phyloP scores from a whole-genome alignment of 2,113 vertebrate species.

The Megaceryle torquata region DNA sequence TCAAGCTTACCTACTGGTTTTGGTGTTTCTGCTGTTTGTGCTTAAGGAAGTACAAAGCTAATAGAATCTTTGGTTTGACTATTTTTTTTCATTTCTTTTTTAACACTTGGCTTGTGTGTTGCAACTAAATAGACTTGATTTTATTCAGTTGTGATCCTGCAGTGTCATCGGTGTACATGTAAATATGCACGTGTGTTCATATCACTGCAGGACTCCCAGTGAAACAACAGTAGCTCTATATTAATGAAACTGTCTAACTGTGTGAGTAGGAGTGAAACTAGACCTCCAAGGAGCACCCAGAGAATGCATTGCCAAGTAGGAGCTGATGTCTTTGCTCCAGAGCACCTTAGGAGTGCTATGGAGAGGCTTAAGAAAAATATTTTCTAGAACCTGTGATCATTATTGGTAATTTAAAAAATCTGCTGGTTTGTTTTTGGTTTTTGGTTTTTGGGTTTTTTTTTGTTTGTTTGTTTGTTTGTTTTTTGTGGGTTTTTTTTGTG shows the following conservation, averaged over 20 bases:
- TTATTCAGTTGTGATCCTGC: not conserved
- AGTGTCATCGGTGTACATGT: not conserved
- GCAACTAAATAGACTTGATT: not conserved
- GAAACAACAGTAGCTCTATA: not conserved
- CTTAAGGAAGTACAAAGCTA: not conserved
- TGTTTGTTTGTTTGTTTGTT: no score
- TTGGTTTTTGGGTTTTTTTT: no score
- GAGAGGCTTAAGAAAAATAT: not conserved
- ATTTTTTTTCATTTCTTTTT: not conserved
- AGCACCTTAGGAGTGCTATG: not conserved
- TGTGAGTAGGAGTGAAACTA: not conserved
- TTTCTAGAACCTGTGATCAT: not conserved
- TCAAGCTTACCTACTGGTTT: not conserved
- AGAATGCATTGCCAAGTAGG: not conserved
- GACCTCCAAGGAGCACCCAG: not conserved
- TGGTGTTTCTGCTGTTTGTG: not conserved
- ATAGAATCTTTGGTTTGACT: not conserved
- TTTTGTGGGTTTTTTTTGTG: no score
- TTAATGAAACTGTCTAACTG: not conserved
- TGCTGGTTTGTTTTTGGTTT: not conserved
- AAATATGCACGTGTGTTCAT: not conserved
- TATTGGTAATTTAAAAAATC: not conserved
- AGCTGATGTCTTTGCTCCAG: not conserved
- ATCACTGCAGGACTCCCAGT: not conserved
- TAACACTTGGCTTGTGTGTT: not conserved